phyloP scores from a whole-genome alignment of 2,888 invertebrate species.

The Biston betularia region DNA sequence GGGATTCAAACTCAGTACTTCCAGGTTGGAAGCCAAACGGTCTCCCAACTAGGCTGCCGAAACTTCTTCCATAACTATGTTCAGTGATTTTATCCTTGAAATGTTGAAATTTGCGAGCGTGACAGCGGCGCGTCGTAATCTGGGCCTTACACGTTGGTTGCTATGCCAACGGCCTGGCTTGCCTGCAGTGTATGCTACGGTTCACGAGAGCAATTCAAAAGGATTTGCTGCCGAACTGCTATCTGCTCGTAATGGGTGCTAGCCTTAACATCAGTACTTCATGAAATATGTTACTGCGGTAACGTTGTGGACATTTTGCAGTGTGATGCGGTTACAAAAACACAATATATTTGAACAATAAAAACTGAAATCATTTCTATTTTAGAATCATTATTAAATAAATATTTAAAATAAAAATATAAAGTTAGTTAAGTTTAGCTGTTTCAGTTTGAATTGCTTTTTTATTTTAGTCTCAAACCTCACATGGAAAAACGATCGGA shows the following conservation, averaged over 20 bases:
- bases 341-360: background rate
- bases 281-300: slow-evolving; percentile 18
- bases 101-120: too few relatives aligned
- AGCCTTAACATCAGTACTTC: slow-evolving; percentile 6
- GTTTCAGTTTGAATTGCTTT: too few relatives aligned
- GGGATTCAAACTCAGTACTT: too few relatives aligned
- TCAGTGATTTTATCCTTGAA: too few relatives aligned
- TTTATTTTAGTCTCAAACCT: too few relatives aligned
- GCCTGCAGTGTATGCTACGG: background rate
- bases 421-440: background rate
- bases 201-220: slow-evolving; percentile 17
- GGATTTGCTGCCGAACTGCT: slow-evolving; percentile 18
- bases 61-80: too few relatives aligned
- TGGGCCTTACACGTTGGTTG: background rate
- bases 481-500: too few relatives aligned
- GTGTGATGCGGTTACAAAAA: slow-evolving; percentile 8
- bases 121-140: too few relatives aligned
- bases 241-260: slow-evolving; percentile 10
- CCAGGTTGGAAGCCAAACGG: too few relatives aligned
- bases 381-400: background rate
- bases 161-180: background rate
- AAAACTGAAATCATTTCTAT: background rate
- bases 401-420: background rate
- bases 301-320: background rate
- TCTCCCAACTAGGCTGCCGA: too few relatives aligned